Base-by-base conservation (phyloP, 2,888 invertebrate genomes). In the Andrena flavipes region DNA sequence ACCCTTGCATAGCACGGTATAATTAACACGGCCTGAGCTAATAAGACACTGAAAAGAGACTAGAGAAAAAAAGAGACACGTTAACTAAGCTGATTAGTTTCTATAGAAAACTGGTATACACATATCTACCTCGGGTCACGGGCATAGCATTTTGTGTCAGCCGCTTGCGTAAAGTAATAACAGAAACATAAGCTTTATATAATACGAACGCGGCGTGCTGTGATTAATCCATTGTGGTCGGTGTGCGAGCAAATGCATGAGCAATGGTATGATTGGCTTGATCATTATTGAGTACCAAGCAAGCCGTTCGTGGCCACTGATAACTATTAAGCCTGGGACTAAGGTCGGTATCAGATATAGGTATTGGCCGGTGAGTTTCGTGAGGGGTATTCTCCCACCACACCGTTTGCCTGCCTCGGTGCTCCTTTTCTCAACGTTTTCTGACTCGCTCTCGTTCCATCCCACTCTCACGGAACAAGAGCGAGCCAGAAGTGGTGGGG, bases 101-200 rank as follows among this genome's bases (percentile, higher is more conserved):
- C 33, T 10, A 48, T 70, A 35, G 60, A 67, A 56, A 62, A 71
- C 49, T n/a, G 67, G 56, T 64, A 48, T 64, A 48, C 42, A 42
- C 16, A 42, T 54, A 30, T 65, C 71, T 65, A 71, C 64, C 51
- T 75, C 63, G 74, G 54, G 20, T 49, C 48, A 20, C 49, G 56
- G 13, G 67, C 48, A 48, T 62, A 56, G 49, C 60, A 60, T 64
- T 33, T 65, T 33, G 5, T n/a, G 30, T 51, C 20, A 16, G n/a
- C 49, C 16, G 77, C 62, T 74, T 73, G 68, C 68, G 23, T 64
- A 30, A 49, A 63, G 5, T 74, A 79, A 70, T 54, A 63, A 49
- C 33, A 49, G 56, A 64, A 72, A 30, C 56, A 56, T 23, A 48
- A 80, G 80, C 76, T 71, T 76, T 72, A 54, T 42, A 16, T 64